Evolutionary conservation across 2,797 vertebrate genomes (phyloP).

Genomic region (Echiichthys vipera): DNA sequence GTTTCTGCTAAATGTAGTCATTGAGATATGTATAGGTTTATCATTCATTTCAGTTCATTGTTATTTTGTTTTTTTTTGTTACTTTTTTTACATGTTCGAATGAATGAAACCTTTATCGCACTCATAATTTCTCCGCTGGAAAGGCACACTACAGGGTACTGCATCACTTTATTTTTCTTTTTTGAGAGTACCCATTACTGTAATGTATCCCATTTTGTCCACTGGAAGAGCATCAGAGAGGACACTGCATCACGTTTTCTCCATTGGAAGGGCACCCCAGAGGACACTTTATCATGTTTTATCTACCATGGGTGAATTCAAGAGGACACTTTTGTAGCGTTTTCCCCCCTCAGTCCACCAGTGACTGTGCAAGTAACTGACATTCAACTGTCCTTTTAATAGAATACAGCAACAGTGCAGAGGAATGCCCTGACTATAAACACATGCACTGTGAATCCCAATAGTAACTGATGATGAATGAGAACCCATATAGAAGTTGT

Average conservation of each 20-base stretch:
- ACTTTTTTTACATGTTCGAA: too few species aligned
- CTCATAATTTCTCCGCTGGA: too few species aligned
- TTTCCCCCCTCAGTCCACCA: neutral
- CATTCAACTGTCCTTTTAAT: conserved; percentile 34
- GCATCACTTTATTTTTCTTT: too few species aligned
- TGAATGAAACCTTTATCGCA: too few species aligned
- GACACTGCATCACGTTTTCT: neutral
- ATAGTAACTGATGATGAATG: conserved; percentile 10
- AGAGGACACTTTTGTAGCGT: neutral
- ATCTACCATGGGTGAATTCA: neutral
- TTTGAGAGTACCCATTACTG: too few species aligned
- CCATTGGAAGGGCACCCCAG: neutral
- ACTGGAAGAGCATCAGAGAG: neutral
- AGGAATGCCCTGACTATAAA: conserved; percentile 6
- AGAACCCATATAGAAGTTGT: conserved; percentile 10
- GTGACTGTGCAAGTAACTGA: conserved; percentile 24
- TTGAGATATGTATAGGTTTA: too few species aligned
- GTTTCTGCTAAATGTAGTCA: too few species aligned
- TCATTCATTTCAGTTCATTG: too few species aligned
- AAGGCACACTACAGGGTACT: neutral
- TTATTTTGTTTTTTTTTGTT: too few species aligned
- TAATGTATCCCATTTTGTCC: too few species aligned
- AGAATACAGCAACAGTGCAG: neutral
- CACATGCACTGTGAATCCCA: conserved; percentile 8
- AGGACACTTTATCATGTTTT: neutral